Percentiles rank a stretch among this genome's conserved stretches.
phyloP scores from a whole-genome alignment of 2,113 vertebrate species.

The Tyrannus savana region DNA sequence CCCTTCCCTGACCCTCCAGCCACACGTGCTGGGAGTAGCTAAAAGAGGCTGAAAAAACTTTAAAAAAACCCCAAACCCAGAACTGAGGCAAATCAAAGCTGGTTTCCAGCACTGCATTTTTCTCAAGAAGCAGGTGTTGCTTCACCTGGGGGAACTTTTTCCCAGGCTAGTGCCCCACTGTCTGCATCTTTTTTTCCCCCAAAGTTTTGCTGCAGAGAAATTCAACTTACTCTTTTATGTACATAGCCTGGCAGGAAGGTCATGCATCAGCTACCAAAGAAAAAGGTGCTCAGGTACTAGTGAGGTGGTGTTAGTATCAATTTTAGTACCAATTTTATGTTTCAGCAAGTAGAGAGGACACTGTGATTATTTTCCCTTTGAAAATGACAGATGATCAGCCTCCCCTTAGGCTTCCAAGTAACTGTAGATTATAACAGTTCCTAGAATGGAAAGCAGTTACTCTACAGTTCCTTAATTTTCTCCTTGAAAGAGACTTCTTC shows the following conservation, averaged over 20 bases:
- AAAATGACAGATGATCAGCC: not conserved
- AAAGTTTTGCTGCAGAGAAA: not conserved
- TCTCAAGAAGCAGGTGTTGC: not conserved
- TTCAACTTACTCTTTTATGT: not conserved
- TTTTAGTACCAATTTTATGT: not conserved
- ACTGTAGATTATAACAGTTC: not conserved
- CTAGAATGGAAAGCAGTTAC: not conserved
- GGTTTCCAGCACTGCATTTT: not conserved
- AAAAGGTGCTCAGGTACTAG: not conserved
- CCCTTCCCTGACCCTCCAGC: not conserved
- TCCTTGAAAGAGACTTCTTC: not conserved
- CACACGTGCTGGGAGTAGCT: not conserved
- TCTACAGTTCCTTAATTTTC: slow-evolving; percentile 17
- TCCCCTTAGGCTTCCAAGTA: not conserved
- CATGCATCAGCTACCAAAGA: not conserved
- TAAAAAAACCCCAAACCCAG: not conserved
- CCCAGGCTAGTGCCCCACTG: not conserved
- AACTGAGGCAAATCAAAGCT: not conserved
- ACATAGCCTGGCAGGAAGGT: not conserved
- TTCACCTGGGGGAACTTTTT: not conserved
- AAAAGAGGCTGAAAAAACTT: not conserved
- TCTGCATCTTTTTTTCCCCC: not conserved
- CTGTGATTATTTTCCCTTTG: not conserved
- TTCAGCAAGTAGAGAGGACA: not conserved
- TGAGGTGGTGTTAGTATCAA: not conserved